Conservation (phyloP, 2,888 invertebrate species). For the Morpho helenor region DNA sequence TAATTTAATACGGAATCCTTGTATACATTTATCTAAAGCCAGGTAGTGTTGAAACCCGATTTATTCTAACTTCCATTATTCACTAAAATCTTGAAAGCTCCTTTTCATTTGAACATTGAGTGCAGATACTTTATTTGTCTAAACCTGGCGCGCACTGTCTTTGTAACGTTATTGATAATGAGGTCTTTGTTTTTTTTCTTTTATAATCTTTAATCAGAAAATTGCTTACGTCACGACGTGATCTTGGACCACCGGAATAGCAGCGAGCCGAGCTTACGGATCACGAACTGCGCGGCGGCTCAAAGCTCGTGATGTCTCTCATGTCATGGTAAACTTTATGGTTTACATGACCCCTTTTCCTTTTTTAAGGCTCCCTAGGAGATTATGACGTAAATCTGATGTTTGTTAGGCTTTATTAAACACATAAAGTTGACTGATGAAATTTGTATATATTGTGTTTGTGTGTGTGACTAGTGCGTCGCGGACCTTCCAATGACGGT, state of each 20-base stretch:
- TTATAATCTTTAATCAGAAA: conserved; percentile 33
- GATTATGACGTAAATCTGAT: conserved; percentile 9
- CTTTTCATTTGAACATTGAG: conserved; percentile 79
- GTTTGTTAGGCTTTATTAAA: background rate
- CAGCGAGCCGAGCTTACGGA: conserved; percentile 26
- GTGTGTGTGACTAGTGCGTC: conserved; percentile 66
- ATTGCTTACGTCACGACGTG: conserved; percentile 37
- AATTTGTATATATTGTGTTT: conserved; percentile 7
- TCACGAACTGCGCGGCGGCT: conserved; percentile 30
- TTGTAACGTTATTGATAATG: conserved; percentile 34
- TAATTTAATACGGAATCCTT: conserved; percentile 57
- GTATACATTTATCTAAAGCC: conserved; percentile 79
- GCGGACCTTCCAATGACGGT: conserved; percentile 51
- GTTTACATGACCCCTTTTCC: conserved; percentile 21
- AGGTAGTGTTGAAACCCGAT: conserved; percentile 65
- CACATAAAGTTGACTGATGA: no score
- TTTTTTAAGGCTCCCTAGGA: conserved; percentile 8
- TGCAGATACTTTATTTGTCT: conserved; percentile 76
- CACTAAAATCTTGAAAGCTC: conserved; percentile 77
- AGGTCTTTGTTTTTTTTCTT: conserved; percentile 32
- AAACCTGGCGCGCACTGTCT: conserved; percentile 73
- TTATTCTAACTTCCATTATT: conserved; percentile 72
- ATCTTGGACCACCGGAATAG: conserved; percentile 37
- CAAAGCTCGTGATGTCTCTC: conserved; percentile 24
- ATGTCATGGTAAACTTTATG: conserved; percentile 24